These are phyloP conservation scores for Notospermus geniculatus DNA, from an alignment of 1,140 invertebrate species.

Conservation along the genomic window DNA sequence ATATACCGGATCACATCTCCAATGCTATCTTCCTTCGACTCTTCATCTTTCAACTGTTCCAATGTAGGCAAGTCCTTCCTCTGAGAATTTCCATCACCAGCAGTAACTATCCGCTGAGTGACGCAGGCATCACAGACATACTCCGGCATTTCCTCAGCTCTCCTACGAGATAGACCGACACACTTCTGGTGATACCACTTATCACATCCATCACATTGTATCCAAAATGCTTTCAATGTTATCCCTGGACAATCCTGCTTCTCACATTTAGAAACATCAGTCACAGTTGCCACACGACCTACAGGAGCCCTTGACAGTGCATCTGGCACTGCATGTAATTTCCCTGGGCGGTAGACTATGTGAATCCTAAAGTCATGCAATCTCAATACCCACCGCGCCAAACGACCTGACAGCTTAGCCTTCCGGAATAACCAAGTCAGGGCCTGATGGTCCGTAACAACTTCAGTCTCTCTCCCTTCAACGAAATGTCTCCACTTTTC, in stretches of 20 bases:
- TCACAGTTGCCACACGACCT: neutral
- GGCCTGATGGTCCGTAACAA: neutral
- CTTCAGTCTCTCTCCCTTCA: neutral
- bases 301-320: neutral
- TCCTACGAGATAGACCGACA: neutral
- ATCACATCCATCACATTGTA: neutral
- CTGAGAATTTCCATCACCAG: no score
- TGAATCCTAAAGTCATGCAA: neutral
- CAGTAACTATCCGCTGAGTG: no score
- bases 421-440: neutral
- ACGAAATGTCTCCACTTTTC: neutral
- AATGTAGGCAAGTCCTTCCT: no score
- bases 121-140: neutral
- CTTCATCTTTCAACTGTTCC: no score
- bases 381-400: neutral
- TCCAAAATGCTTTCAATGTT: no score
- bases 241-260: neutral
- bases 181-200: neutral
- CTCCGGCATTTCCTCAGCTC: neutral
- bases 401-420: neutral
- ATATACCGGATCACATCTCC: no score
- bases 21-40: no score
- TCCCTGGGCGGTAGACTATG: neutral
- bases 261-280: neutral
- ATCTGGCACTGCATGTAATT: neutral